Conservation (phyloP, 2,113 vertebrate genomes). For the Crypturellus undulatus region DNA sequence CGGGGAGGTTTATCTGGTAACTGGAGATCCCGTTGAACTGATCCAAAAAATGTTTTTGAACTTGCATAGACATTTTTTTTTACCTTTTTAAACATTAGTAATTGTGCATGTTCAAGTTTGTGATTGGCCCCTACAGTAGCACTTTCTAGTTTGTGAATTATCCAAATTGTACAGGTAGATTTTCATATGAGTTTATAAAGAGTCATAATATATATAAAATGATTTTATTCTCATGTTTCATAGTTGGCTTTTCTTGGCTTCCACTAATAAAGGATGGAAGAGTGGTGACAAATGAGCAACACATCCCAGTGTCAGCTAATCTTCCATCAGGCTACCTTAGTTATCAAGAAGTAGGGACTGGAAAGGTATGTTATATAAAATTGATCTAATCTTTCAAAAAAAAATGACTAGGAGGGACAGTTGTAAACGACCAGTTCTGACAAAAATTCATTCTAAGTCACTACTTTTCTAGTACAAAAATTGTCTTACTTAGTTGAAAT, state of each 20-base stretch:
- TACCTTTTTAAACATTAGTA: not conserved
- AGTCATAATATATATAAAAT: not conserved
- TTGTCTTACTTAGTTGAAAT: not conserved
- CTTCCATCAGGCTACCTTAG: slow-evolving; percentile 92
- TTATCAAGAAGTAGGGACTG: slow-evolving; percentile 85
- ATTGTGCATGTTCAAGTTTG: not conserved
- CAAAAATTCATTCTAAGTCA: not conserved
- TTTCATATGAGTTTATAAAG: not conserved
- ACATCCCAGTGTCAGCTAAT: slow-evolving; percentile 89
- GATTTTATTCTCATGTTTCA: slow-evolving; percentile 12
- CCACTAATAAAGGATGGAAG: slow-evolving; percentile 94
- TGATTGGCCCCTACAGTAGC: not conserved
- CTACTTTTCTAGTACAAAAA: not conserved
- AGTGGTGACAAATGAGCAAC: slow-evolving; percentile 90
- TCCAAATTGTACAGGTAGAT: not conserved
- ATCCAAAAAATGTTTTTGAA: not conserved
- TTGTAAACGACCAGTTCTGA: not conserved
- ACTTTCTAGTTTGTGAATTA: not conserved
- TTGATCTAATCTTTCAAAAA: not conserved
- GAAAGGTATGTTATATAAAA: slow-evolving; percentile 83
- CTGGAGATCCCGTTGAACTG: not conserved
- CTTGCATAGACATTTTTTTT: not conserved
- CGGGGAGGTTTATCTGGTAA: not conserved
- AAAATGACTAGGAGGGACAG: not conserved
- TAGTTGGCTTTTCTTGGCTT: slow-evolving; percentile 97